phyloP scores from a whole-genome alignment of 2,797 vertebrate species.

The Mus spretus region DNA sequence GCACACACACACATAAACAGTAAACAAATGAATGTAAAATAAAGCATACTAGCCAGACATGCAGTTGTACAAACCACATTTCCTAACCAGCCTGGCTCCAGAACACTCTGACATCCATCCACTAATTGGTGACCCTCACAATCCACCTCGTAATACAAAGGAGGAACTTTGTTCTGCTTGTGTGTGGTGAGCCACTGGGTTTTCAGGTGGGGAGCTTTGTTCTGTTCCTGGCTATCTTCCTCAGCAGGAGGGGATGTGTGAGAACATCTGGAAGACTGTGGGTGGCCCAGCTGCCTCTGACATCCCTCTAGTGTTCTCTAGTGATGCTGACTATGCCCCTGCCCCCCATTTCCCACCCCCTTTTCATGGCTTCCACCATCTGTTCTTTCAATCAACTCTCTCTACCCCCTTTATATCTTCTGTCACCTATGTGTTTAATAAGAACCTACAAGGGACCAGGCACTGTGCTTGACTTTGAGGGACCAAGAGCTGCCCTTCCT shows the following conservation, averaged over 20 bases:
- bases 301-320: neutral
- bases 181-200: fast-evolving
- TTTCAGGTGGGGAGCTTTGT: neutral
- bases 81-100: neutral
- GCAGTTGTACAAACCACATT: neutral
- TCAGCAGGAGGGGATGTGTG: neutral
- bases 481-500: neutral
- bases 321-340: fast-evolving
- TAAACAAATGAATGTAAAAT: neutral
- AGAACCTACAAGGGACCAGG: neutral
- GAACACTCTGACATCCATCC: neutral
- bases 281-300: neutral
- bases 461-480: neutral
- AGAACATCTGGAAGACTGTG: neutral
- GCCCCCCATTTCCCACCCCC: no score
- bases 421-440: neutral
- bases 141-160: neutral
- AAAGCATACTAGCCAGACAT: neutral
- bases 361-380: fast-evolving
- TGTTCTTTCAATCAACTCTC: neutral
- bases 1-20: no score
- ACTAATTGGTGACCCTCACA: fast-evolving
- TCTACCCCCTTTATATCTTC: neutral
- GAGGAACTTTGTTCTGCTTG: neutral
- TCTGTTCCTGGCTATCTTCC: neutral